These are phyloP conservation scores for Petrolisthes manimaculis DNA, from an alignment of 2,888 invertebrate genomes.

Conservation along the genomic window DNA sequence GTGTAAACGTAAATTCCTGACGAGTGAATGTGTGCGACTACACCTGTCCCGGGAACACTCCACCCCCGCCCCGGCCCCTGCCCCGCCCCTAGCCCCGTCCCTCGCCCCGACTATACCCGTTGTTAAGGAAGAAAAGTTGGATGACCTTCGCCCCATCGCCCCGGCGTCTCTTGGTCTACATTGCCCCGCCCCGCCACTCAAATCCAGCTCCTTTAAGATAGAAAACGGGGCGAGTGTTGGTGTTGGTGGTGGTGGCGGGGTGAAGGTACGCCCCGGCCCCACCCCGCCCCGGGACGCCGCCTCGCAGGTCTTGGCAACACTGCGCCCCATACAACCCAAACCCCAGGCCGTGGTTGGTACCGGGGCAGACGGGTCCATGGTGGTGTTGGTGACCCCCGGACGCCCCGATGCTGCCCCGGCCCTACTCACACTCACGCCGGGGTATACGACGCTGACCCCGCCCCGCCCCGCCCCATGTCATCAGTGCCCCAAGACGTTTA, in stretches of 20 bases:
- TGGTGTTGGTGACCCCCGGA: slow-evolving; percentile 46
- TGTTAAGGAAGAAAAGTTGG: background rate
- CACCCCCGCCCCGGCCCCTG: slow-evolving; percentile 4
- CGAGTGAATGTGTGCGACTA: slow-evolving; percentile 30
- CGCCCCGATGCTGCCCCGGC: slow-evolving; percentile 34
- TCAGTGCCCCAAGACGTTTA: slow-evolving; percentile 30
- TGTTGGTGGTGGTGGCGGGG: background rate
- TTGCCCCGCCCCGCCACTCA: background rate
- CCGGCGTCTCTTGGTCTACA: background rate
- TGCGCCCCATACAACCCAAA: slow-evolving; percentile 58
- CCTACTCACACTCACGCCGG: slow-evolving; percentile 43
- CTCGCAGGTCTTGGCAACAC: slow-evolving; percentile 34
- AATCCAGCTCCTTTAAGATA: slow-evolving; percentile 24
- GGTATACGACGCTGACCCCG: slow-evolving; percentile 47
- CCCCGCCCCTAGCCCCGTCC: slow-evolving; percentile 17
- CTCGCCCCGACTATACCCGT: slow-evolving; percentile 22
- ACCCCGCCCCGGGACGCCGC: slow-evolving; percentile 3
- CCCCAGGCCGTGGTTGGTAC: slow-evolving; percentile 51
- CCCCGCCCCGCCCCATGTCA: background rate
- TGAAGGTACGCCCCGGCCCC: background rate
- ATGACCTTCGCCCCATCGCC: background rate
- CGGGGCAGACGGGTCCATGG: slow-evolving; percentile 50
- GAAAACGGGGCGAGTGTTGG: background rate
- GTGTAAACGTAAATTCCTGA: slow-evolving; percentile 55
- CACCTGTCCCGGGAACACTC: slow-evolving; percentile 53